Conservation (phyloP, 2,113 vertebrate species). For the Lophochroa leadbeateri region DNA sequence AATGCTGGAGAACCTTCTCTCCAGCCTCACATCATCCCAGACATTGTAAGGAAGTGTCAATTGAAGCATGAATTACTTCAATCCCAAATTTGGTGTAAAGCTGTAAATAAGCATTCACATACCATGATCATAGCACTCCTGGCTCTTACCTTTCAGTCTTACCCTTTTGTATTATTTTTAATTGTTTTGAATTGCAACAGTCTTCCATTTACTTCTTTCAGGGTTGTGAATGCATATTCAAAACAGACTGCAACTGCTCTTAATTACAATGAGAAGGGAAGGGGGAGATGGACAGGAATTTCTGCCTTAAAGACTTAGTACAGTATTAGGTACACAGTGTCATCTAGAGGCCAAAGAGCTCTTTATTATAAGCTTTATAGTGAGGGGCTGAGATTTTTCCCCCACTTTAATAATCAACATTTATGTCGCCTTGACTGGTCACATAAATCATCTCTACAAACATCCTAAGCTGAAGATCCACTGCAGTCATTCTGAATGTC, state of each 20-base stretch:
- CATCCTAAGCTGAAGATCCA: not conserved
- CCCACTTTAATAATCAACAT: not conserved
- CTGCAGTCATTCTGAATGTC: not conserved
- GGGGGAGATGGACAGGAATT: not conserved
- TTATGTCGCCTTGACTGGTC: not conserved
- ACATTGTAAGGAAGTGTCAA: not conserved
- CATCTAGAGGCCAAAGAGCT: slow-evolving; percentile 38
- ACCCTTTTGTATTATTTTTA: not conserved
- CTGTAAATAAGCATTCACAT: not conserved
- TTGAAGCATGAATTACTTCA: not conserved
- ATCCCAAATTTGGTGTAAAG: not conserved
- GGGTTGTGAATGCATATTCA: not conserved
- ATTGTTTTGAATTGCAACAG: not conserved
- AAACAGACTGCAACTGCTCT: not conserved
- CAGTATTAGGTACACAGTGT: slow-evolving; percentile 20
- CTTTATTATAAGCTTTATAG: not conserved
- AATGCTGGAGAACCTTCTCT: not conserved
- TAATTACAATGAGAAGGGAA: not conserved
- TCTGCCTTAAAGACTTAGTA: not conserved
- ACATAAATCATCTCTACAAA: not conserved
- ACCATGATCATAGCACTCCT: not conserved
- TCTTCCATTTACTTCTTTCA: not conserved
- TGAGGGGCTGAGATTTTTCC: not conserved
- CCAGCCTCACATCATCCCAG: not conserved
- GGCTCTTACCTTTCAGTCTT: not conserved